Base-by-base conservation (phyloP, 2,797 vertebrate species). In the Coregonus suidteri region DNA sequence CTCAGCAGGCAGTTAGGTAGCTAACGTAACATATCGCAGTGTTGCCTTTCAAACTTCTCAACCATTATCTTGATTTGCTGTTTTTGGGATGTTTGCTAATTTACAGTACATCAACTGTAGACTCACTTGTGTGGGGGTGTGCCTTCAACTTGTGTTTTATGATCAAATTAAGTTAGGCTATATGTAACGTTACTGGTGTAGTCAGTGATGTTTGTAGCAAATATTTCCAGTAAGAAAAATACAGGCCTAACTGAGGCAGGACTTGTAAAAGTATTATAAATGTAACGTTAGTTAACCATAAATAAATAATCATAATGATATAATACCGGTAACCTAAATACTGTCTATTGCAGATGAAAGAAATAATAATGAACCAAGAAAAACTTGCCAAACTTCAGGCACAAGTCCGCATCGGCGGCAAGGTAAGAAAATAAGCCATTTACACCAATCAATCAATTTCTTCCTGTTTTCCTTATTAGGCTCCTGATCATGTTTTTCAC, bases 371-470 rank as follows among this genome's bases (percentile, higher is more conserved):
- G 97, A 99, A 99, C 91, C 97, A 98, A 81, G 98, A 99, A 82
- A 99, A 99, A 91, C 95, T 99, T 71, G 96, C 96, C 87, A 99
- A 98, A 88, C 93, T 99, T 82, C 97, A 99, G 95, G 97, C 95
- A 34, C 97, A 99, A 94, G 97, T 99, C 90, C 97, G 97, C 95
- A 99, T 99, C 83, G 98, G 97, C 35, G 98, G 98, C 81, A 99
- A 99, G 95, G 97, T 99, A 92, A 93, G 90, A 11, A 30, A 31
- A 65, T 18, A 20, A 52, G 41, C 41, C 41, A 13, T 11, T 47
- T 11, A 11, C 9, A 47, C 9, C 31, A 25, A 25, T 25, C 18
- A 6, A 31, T 11, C 2, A 35, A 20, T 62, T 6, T 41, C 41
- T 41, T 41, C 41, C 41, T 25, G 25, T 7, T 54, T 16, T 54